A percentile compares a stretch with the other conserved stretches of the same genome.
Evolutionary conservation across 2,113 vertebrate genomes (phyloP).

Genomic region (Baryphthengus martii): DNA sequence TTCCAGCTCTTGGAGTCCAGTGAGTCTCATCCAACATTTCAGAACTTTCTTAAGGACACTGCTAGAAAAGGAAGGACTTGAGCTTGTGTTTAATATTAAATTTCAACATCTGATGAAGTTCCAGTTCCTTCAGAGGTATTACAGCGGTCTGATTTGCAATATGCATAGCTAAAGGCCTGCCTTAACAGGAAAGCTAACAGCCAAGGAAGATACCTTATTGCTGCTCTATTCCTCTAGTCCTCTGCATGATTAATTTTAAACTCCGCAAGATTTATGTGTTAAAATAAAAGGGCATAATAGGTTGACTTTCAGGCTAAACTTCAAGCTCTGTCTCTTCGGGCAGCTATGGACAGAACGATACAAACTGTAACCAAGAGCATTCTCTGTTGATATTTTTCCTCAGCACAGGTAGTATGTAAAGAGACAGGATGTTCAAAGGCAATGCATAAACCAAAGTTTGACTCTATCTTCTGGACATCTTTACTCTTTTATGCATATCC

Average conservation of each 20-base stretch:
- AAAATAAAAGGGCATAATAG: not conserved
- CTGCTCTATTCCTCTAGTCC: not conserved
- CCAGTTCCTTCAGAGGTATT: not conserved
- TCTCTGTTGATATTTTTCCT: not conserved
- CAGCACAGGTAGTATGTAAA: not conserved
- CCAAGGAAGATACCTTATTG: not conserved
- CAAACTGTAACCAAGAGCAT: not conserved
- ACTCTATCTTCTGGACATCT: not conserved
- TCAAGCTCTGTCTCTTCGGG: not conserved
- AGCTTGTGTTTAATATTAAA: not conserved
- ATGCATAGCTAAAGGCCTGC: not conserved
- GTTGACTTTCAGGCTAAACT: not conserved
- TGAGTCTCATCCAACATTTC: not conserved
- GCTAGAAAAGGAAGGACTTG: not conserved
- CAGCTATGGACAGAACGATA: not conserved
- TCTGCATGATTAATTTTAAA: not conserved
- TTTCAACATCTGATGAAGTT: not conserved
- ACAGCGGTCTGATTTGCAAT: not conserved
- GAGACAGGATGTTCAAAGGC: not conserved
- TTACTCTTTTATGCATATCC: not conserved
- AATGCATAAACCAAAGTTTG: not conserved
- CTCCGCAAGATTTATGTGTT: not conserved
- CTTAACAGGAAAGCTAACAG: constrained; percentile 12
- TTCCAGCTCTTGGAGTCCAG: not conserved
- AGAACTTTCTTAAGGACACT: not conserved